Evolutionary conservation across 2,797 vertebrate species (phyloP).

Genomic region (Xenopus petersii): DNA sequence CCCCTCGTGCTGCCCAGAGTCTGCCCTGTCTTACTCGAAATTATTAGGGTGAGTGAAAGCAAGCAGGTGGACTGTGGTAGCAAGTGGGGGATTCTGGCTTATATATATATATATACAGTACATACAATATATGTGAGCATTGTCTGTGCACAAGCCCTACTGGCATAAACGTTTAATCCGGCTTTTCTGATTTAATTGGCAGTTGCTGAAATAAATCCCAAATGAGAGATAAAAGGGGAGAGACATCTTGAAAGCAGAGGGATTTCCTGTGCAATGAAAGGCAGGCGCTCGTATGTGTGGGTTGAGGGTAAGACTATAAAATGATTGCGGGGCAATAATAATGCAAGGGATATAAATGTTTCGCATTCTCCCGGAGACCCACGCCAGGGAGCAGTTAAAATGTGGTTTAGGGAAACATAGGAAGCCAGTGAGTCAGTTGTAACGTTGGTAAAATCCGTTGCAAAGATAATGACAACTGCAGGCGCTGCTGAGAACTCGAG

Average conservation of each 20-base stretch:
- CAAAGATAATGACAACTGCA: background rate
- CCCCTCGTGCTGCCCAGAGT: too few relatives aligned
- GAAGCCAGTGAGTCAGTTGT: background rate
- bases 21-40: too few relatives aligned
- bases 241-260: slow-evolving; percentile 30
- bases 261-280: background rate
- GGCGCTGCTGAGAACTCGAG: background rate
- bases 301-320: too few relatives aligned
- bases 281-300: too few relatives aligned
- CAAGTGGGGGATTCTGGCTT: too few relatives aligned
- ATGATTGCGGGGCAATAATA: background rate
- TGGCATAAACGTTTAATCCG: background rate
- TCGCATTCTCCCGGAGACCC: background rate
- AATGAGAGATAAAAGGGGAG: slow-evolving; percentile 17
- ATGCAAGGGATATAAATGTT: background rate
- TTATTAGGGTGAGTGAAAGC: too few relatives aligned
- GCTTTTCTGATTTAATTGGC: background rate
- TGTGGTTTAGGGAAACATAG: background rate
- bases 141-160: too few relatives aligned
- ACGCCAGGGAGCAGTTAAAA: background rate
- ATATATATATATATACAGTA: too few relatives aligned
- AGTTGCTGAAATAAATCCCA: background rate
- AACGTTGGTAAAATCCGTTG: background rate
- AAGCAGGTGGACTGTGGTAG: too few relatives aligned
- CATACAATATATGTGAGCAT: too few relatives aligned